Evolutionary conservation across 1,140 invertebrate species (phyloP).

Genomic region (Orius laevigatus): DNA sequence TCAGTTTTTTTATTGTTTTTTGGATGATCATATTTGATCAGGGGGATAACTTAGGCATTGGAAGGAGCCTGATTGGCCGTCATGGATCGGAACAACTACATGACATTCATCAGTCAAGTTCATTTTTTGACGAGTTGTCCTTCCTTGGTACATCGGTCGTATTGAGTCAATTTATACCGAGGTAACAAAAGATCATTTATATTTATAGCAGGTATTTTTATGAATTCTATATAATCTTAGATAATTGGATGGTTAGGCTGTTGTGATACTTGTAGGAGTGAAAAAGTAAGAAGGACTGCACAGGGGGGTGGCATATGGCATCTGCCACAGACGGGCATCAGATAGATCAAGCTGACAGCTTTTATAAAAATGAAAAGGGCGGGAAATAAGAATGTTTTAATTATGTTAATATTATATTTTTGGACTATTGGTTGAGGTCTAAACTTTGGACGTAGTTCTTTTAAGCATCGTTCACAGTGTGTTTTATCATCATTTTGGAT

Average conservation of each 20-base stretch:
- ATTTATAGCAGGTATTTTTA: neutral
- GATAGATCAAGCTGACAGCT: too few relatives aligned
- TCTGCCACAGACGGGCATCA: too few relatives aligned
- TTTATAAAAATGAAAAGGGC: too few relatives aligned
- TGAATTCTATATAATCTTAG: too few relatives aligned
- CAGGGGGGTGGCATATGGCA: too few relatives aligned
- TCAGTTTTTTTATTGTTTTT: neutral
- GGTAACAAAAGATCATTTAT: slow-evolving; percentile 2
- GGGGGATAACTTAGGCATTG: neutral
- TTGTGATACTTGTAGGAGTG: too few relatives aligned
- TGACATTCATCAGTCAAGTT: slow-evolving; percentile 7
- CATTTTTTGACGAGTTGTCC: slow-evolving; percentile 4
- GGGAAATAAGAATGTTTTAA: neutral
- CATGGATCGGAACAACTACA: neutral
- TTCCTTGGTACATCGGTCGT: slow-evolving; percentile 4
- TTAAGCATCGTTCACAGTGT: slow-evolving; percentile 47
- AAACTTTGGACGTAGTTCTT: slow-evolving; percentile 46
- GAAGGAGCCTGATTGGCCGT: neutral
- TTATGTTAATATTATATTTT: slow-evolving; percentile 21
- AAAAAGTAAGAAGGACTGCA: too few relatives aligned
- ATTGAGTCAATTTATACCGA: slow-evolving; percentile 5
- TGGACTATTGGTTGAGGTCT: slow-evolving; percentile 28
- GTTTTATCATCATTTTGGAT: slow-evolving; percentile 51
- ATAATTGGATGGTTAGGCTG: too few relatives aligned
- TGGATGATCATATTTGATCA: too few relatives aligned